Base-by-base conservation (phyloP, 2,797 vertebrate genomes). In the Kryptopterus vitreolus region DNA sequence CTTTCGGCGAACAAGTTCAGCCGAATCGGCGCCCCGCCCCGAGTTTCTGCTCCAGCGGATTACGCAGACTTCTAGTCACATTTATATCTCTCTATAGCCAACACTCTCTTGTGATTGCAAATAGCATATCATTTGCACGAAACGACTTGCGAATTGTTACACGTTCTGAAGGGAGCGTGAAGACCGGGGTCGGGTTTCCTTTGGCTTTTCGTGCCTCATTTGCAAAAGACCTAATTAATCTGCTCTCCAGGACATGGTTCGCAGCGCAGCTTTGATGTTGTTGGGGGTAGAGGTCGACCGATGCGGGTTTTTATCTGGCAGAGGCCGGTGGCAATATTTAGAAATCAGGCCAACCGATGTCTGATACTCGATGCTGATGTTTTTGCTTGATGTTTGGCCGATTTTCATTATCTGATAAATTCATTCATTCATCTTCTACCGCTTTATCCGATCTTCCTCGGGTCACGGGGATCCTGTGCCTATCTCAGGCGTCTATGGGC, bases 1-100 rank as follows among this genome's bases (percentile, higher is more conserved):
- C 85, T 78, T 90, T 88, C 83, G 89, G 89, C 84, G n/a, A 81
- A 84, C 85, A 58, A 18, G 72, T 52, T 84, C 76, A 86, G 88
- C 88, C 84, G 80, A 89, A 87, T 48, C 83, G 35, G 59, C 79
- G 78, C 63, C 77, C 72, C 50, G 81, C n/a, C 83, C 81, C 82
- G 86, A 74, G 75, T 79, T 83, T 86, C 81, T 80, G 79, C 80
- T 82, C 29, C 43, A 69, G 15, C 15, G 1, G 66, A 18, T 69
- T n/a, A 69, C 16, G 12, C 38, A 48, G n/a, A 26, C n/a, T 63
- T 77, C 74, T 53, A 79, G 81, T 76, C 53, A 43, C 16, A 20
- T 74, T 79, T 79, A 48, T 22, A 33, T 33, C 43, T 26, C 43
- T 48, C n/a, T 22, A 8, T 72, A 33, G n/a, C 29, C 2, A 4